Base-by-base conservation (phyloP, 2,797 vertebrate species). In the Hydrophis major region DNA sequence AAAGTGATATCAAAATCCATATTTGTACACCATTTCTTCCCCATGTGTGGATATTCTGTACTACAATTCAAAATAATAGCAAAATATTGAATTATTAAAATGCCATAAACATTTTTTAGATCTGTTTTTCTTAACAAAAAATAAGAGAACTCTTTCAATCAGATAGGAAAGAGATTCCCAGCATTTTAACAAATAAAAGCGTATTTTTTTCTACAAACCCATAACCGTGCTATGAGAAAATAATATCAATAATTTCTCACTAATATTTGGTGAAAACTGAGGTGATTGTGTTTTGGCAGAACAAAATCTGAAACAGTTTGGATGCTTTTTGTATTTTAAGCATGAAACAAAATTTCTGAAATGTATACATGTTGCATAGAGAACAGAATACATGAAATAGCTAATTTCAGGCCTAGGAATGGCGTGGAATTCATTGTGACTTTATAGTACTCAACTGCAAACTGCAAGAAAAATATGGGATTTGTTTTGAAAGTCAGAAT, bases 1-100 rank as follows among this genome's bases (percentile, higher is more conserved):
- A 69, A 42, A 60, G 83, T 32, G n/a, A 92, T 78, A 92, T 93
- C 92, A 94, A 95, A 63, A 60, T 92, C 90, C 94, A 63, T 92
- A 63, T 93, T 96, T 74, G 57, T 89, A 87, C 91, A 93, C 91
- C 95, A 96, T 20, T 56, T 92, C 86, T 86, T 91, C 63, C 90
- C 93, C 89, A 69, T 1, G 4, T 93, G 32, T 7, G 87, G 86
- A 37, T 92, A 95, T 93, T 90, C n/a, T 53, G 61, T 90, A 63
- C 90, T 95, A 91, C 74, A 93, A 90, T 94, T 94, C 37, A 94
- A 92, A 89, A 92, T 7, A 90, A 42, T 74, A 32, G 56, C 42
- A 91, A 92, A 87, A 91, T 66, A 87, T 27, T 25, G 12, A 37
- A 87, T 13, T 69, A 47, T 83, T 42, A 83, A 92, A 74, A 90